Base-by-base conservation (phyloP, 2,113 vertebrate genomes). In the Antechinus flavipes region DNA sequence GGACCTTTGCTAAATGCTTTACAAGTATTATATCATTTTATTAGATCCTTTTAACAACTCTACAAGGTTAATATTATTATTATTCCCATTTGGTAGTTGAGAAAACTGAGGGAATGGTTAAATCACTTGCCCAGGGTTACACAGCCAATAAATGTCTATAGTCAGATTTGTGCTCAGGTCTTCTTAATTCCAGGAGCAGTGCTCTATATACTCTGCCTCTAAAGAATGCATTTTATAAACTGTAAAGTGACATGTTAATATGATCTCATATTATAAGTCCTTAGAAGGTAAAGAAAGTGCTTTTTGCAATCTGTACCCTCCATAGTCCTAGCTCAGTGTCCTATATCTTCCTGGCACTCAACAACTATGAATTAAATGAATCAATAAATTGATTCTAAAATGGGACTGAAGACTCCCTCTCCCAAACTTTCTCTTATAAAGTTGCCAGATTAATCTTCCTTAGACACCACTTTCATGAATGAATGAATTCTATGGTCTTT, bases 21-120 rank as follows among this genome's bases (percentile, higher is more conserved):
- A 42, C 35, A 49, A 76, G 61, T 91, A 76, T n/a, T 22, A 91
- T 53, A 68, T 93, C 52, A 90, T 94, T 91, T 91, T 35, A 76
- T 91, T 76, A 92, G 61, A 92, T 92, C 25, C 49, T 89, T 49
- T 11, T 5, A 84, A 96, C 90, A 94, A 27, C 54, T 8, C 8
- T 54, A 26, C 7, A 76, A 91, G 8, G 56, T 30, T 76, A 46
- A n/a, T 30, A 93, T 6, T 84, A 92, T 19, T 25, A 76, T 27
- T n/a, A 53, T 53, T 55, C n/a, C 16, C 56, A 94, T 90, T 90
- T 91, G 50, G 61, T 11, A 93, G 50, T 61, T 54, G 24, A 96
- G 52, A 49, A 93, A 93, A 93, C 14, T 46, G 47, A 10, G 49
- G 91, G 68, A 35, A 90, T n/a, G 42, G 58, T 55, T 55, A 89